Evolutionary conservation across 53 echinoderm and acorn worm species (phyloP), one percentile per base, ranked within the genome.

Genomic region (Echinarachnius parma): DNA sequence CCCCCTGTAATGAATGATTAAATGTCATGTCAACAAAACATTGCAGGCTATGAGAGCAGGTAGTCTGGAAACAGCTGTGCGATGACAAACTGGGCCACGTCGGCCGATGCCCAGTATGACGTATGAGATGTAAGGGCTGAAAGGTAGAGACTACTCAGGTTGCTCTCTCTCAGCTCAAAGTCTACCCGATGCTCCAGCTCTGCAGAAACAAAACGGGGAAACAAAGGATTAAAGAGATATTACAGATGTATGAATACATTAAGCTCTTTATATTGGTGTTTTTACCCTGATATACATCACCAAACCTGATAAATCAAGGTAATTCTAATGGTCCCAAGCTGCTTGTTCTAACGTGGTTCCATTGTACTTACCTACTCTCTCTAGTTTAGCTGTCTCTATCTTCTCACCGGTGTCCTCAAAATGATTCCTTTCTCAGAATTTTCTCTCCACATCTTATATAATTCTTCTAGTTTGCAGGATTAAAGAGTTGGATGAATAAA

Each of bases 51-150:
- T n/a, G n/a, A n/a, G n/a, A n/a, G n/a, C n/a, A n/a, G 66, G 66
- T 91, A 82, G 8, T 91, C 85, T 27, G 96, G 96, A 48, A 91
- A 96, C 20, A 96, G 77, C 15, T 88, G 91, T 21, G 87, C 79
- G 56, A 96, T 42, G 33, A 96, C 62, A 45, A 96, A 96, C 9
- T 91, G 76, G 18, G 78, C 85, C 14, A 96, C 77, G 46, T 96
- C 96, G 5, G 66, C 47, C 0, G 96, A 87, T 11, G 90, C 53
- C 96, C 96, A 96, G 80, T 96, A 96, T 0, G 91, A 87, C n/a
- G 88, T 96, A 68, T 98, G 91, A 3, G 91, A 98, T 9, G 98
- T 98, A 37, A 98, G 54, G 1, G 98, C 98, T 31, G 98, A 91
- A 48, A 91, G 78, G 75, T 98, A 98, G 3, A 80, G 75, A 54